Evolutionary conservation across 2,888 invertebrate genomes (phyloP).

Genomic region (Catocala nupta): DNA sequence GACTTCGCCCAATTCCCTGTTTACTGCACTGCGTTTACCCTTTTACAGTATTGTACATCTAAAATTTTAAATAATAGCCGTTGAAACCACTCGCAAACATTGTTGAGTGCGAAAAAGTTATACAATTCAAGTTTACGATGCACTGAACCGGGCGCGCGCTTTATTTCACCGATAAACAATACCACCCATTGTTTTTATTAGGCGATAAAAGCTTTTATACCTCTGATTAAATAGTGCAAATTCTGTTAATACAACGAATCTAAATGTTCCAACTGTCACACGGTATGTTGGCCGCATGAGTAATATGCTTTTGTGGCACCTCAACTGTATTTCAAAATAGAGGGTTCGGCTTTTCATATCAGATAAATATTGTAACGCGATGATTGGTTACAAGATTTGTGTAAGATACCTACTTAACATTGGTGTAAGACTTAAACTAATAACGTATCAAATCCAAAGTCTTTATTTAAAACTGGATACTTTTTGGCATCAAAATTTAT

Average conservation of each 20-base stretch:
- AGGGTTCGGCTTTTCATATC: too few species aligned
- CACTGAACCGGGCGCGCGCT: slow-evolving; percentile 38
- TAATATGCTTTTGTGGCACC: not conserved
- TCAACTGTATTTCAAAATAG: not conserved
- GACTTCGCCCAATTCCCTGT: not conserved
- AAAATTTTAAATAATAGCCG: slow-evolving; percentile 34
- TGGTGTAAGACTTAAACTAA: too few species aligned
- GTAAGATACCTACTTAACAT: too few species aligned
- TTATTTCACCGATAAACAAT: slow-evolving; percentile 50
- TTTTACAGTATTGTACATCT: slow-evolving; percentile 6
- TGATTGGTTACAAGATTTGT: too few species aligned
- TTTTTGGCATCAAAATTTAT: too few species aligned
- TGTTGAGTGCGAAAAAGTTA: slow-evolving; percentile 50
- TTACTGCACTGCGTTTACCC: slow-evolving; percentile 8
- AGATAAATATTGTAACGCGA: too few species aligned
- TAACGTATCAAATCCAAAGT: too few species aligned
- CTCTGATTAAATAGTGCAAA: slow-evolving; percentile 45
- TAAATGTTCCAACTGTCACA: slow-evolving; percentile 11
- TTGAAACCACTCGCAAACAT: slow-evolving; percentile 44
- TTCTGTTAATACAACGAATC: slow-evolving; percentile 15
- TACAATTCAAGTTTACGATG: slow-evolving; percentile 53
- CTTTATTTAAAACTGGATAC: too few species aligned
- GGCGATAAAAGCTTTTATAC: slow-evolving; percentile 40
- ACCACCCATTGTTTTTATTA: slow-evolving; percentile 44
- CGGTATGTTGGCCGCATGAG: not conserved